phyloP scores from a whole-genome alignment of 1,140 invertebrate genomes.

The Sitophilus oryzae region DNA sequence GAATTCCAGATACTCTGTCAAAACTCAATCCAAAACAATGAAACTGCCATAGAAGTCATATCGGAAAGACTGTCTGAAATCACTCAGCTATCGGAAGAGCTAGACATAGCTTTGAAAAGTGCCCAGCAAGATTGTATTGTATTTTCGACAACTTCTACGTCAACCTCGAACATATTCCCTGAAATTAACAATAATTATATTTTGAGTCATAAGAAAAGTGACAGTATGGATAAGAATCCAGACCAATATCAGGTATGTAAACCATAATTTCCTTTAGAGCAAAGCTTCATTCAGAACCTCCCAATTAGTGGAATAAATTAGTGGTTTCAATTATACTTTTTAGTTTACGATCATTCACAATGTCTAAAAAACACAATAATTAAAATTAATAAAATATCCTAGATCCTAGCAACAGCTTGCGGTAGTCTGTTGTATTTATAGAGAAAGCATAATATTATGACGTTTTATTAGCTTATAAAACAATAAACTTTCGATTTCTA shows the following conservation, averaged over 20 bases:
- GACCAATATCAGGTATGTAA: conserved; percentile 19
- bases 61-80: conserved; percentile 58
- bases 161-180: conserved; percentile 18
- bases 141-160: conserved; percentile 28
- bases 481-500: too few species aligned
- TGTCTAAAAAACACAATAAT: too few species aligned
- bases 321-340: too few species aligned
- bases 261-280: background rate
- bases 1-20: conserved; percentile 27
- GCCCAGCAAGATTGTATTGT: conserved; percentile 42
- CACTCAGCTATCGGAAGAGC: conserved; percentile 57
- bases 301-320: too few species aligned
- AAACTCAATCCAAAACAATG: conserved; percentile 45
- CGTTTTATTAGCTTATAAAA: too few species aligned
- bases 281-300: too few species aligned
- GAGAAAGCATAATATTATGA: too few species aligned
- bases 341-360: too few species aligned
- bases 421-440: too few species aligned
- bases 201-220: background rate
- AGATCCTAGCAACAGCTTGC: too few species aligned
- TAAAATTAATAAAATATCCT: too few species aligned
- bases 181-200: conserved; percentile 17
- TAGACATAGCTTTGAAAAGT: conserved; percentile 55
- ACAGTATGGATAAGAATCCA: conserved; percentile 23
- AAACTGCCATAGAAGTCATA: conserved; percentile 60